phyloP scores from a whole-genome alignment of 2,113 vertebrate genomes.

The Leptosomus discolor region DNA sequence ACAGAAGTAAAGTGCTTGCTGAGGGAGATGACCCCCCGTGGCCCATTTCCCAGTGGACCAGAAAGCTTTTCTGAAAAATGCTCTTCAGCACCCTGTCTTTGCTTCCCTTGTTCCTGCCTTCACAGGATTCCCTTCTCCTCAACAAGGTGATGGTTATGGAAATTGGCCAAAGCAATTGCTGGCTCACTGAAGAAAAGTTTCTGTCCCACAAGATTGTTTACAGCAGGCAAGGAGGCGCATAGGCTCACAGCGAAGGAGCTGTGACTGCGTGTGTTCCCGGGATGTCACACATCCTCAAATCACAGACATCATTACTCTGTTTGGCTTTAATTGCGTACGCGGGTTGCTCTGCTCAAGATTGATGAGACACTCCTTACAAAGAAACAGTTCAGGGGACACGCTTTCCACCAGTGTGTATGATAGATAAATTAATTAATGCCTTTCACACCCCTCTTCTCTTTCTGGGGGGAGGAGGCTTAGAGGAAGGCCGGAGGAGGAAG shows the following conservation, averaged over 20 bases:
- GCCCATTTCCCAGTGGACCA: neutral
- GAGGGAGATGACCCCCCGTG: neutral
- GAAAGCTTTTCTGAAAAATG: neutral
- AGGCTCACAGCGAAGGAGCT: neutral
- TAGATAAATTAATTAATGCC: neutral
- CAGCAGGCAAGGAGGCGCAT: rapidly evolving
- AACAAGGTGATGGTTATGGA: neutral
- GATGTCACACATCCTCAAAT: neutral
- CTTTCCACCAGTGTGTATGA: neutral
- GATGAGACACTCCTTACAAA: neutral
- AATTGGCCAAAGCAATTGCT: neutral
- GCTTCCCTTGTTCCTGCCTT: neutral
- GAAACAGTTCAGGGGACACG: neutral
- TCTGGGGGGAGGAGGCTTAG: neutral
- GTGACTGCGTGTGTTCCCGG: neutral
- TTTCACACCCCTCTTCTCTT: neutral
- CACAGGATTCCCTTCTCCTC: neutral
- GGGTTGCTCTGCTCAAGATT: neutral
- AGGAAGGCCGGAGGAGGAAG: neutral
- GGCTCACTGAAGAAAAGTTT: neutral
- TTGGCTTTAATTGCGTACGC: neutral
- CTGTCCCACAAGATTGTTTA: neutral
- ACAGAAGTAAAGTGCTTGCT: neutral
- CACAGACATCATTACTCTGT: neutral
- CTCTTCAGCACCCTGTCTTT: neutral